Conservation (phyloP, 2,888 invertebrate species). For the Lysandra coridon region DNA sequence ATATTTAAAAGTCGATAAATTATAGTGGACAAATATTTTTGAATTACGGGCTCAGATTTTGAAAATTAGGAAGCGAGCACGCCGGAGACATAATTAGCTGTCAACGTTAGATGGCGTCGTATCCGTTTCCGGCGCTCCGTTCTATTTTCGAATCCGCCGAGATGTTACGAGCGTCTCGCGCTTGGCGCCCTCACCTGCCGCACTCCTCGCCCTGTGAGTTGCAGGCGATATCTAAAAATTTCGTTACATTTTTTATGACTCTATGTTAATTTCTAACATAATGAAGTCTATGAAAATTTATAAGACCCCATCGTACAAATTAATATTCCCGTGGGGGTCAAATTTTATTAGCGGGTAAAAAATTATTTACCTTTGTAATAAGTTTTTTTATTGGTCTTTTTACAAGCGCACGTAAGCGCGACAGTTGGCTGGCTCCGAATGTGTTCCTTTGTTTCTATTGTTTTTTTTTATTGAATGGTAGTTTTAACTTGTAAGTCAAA, state of each 20-base stretch:
- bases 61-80: constrained; percentile 66
- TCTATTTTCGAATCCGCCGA: constrained; percentile 75
- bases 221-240: constrained; percentile 73
- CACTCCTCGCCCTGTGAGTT: constrained; percentile 55
- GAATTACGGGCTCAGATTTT: constrained; percentile 46
- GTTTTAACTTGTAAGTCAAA: constrained; percentile 55
- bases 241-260: constrained; percentile 75
- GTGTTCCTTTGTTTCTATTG: constrained; percentile 71
- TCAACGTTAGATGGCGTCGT: constrained; percentile 70
- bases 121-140: constrained; percentile 74
- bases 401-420: constrained; percentile 58
- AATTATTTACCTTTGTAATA: constrained; percentile 47
- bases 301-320: constrained; percentile 68
- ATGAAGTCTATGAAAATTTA: constrained; percentile 79
- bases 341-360: constrained; percentile 61
- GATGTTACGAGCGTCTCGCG: constrained; percentile 43
- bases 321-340: constrained; percentile 71
- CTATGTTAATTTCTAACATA: constrained; percentile 79
- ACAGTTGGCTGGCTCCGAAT: constrained; percentile 73
- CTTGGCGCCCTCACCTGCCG: constrained; percentile 62
- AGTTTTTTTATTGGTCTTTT: constrained; percentile 68
- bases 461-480: constrained; percentile 58
- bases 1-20: constrained; percentile 36
- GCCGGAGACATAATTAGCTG: constrained; percentile 76
- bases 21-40: constrained; percentile 37